phyloP scores from a whole-genome alignment of 2,888 invertebrate species.

The Ophion ventricosus region DNA sequence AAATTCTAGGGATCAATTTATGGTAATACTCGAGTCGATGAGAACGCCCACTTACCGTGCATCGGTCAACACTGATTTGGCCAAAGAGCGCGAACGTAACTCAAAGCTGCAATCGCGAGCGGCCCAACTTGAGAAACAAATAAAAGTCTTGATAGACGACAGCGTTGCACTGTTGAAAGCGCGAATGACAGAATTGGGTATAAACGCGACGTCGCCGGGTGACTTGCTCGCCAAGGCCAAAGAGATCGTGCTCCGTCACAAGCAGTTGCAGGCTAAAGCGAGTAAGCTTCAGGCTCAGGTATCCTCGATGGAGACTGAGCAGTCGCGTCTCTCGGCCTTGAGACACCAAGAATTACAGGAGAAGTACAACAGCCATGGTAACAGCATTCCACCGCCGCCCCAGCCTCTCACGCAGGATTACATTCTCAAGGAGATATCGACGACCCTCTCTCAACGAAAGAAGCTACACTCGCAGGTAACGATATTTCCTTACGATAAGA shows the following conservation, averaged over 20 bases:
- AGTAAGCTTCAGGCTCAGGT: slow-evolving; percentile 94
- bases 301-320: slow-evolving; percentile 89
- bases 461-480: slow-evolving; percentile 91
- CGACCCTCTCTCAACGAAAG: slow-evolving; percentile 92
- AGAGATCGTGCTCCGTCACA: slow-evolving; percentile 96
- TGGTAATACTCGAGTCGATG: slow-evolving; percentile 93
- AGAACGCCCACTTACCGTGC: slow-evolving; percentile 90
- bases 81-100: slow-evolving; percentile 92
- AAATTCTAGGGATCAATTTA: slow-evolving; percentile 89
- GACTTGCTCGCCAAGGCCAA: slow-evolving; percentile 94
- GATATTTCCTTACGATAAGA: background rate
- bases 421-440: slow-evolving; percentile 93
- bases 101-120: slow-evolving; percentile 92
- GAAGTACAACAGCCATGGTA: slow-evolving; percentile 86
- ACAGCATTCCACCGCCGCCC: slow-evolving; percentile 87
- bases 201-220: slow-evolving; percentile 93
- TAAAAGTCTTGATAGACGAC: slow-evolving; percentile 95
- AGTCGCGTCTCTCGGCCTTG: slow-evolving; percentile 89
- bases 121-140: slow-evolving; percentile 96
- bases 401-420: slow-evolving; percentile 89
- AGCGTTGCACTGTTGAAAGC: slow-evolving; percentile 94
- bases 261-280: slow-evolving; percentile 95
- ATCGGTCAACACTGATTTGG: slow-evolving; percentile 90
- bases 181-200: slow-evolving; percentile 95
- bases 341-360: slow-evolving; percentile 91